Evolutionary conservation across 2,113 vertebrate genomes (phyloP), one percentile per base, ranked within the genome.

Genomic region (Phalacrocorax brasilianus): DNA sequence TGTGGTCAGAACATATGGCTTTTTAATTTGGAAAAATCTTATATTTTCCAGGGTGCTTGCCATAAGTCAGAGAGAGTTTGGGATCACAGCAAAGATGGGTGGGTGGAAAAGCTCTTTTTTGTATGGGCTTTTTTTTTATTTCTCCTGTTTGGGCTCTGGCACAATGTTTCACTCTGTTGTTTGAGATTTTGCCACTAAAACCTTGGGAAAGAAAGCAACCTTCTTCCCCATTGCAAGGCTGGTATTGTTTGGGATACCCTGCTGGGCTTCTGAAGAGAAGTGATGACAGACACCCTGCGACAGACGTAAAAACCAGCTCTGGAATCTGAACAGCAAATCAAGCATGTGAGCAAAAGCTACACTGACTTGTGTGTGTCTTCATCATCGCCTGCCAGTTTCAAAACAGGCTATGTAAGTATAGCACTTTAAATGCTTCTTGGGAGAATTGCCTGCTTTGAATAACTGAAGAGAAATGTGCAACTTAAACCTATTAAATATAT

Each of bases 221-320:
- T 77, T 87, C 58, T 91, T 88, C 77, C 67, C 38, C 6, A 0
- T 44, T 62, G 91, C 70, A 94, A 76, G 42, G 71, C 71, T 95
- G 62, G 40, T 91, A 42, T 92, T 93, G 59, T 95, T 95, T 79
- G 73, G 67, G 81, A 70, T 80, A 42, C 52, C 84, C 91, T 94
- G 91, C 92, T 89, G 96, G 74, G 77, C 32, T 95, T 89, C 84
- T 91, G 81, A 89, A 76, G 77, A 44, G 87, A 80, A 66, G 89
- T 83, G 91, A 68, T 96, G 95, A 97, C 89, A 96, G 93, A 95
- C 59, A 49, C 62, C 62, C 91, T 76, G 73, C 7, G 45, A 96
- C 66, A 95, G 93, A 92, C 8, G 10, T 91, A 56, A 89, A 95
- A 96, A 52, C 5, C 73, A 93, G 73, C 81, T 92, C 76, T 96